Evolutionary conservation across 30 jellyfish, hydroid and myxozoan species (phyloP).

Genomic region (Cassiopea andromeda): DNA sequence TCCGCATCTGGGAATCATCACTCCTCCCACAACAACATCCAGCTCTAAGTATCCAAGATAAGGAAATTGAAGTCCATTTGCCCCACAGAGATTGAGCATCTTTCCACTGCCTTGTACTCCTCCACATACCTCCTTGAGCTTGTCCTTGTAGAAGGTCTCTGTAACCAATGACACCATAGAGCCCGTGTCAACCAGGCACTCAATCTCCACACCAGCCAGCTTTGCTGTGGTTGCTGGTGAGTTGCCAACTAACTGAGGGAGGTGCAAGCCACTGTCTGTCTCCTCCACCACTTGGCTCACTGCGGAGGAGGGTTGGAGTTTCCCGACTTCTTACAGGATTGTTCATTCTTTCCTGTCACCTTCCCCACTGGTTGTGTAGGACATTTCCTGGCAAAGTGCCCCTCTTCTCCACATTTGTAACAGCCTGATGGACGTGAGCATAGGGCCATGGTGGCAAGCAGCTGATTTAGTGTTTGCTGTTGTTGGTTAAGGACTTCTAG

Average conservation of each 20-base stretch:
- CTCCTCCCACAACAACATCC: conserved; percentile 27
- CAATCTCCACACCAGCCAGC: background rate
- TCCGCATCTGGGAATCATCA: conserved; percentile 2
- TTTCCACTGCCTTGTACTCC: conserved; percentile 11
- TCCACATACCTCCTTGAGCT: background rate
- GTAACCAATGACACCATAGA: too few relatives aligned
- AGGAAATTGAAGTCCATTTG: conserved; percentile 3
- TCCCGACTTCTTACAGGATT: background rate
- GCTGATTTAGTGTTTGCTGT: background rate
- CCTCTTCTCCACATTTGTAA: background rate
- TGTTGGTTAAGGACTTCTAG: background rate
- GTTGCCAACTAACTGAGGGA: background rate
- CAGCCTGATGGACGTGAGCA: background rate
- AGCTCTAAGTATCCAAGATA: conserved; percentile 6
- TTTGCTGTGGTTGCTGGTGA: background rate
- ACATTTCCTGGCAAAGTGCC: background rate
- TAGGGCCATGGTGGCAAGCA: background rate
- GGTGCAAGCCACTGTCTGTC: background rate
- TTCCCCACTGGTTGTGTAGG: background rate
- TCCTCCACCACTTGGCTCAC: background rate
- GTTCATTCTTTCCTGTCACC: background rate
- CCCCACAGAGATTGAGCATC: conserved; percentile 28
- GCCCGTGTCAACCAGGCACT: background rate
- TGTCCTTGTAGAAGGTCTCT: too few relatives aligned
- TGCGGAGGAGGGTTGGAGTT: background rate